Evolutionary conservation across 2,113 vertebrate species (phyloP), one percentile per base, ranked within the genome.

Genomic region (Oncorhynchus tshawytscha): DNA sequence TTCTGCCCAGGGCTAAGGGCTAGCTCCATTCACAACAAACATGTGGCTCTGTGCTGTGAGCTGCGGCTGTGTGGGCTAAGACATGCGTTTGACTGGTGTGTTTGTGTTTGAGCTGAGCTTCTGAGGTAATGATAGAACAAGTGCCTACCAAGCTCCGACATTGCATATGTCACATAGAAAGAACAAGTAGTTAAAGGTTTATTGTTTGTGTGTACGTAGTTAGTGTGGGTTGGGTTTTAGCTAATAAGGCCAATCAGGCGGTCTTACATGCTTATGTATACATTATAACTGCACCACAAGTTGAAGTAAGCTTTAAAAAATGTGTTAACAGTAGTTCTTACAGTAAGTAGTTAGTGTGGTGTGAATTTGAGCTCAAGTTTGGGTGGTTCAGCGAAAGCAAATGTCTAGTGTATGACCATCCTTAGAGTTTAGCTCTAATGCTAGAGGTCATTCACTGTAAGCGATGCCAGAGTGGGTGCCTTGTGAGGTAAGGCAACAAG

Each of bases 21-120:
- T 59, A 67, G 68, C 84, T 87, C 34, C 73, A 82, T 73, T 81
- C 84, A 82, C 81, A 90, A 88, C 87, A 90, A 91, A 90, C 88
- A 90, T 20, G 75, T 22, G 49, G 49, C 39, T 45, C 39, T 45
- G 39, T 45, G 39, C 59, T 72, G 67, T 74, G 66, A 11, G 39
- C 39, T 9, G 29, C 16, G 45, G 45, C 59, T 72, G 70, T 74
- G 66, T 66, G 34, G 51, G 67, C 51, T 71, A 57, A 48, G 64
- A 60, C 45, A 34, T 29, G 49, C 49, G 70, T 67, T 57, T 29
- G 71, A 59, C 59, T 70, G n/a, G 49, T 25, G 60, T 59, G 71
- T 76, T 71, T 79, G 64, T 64, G 76, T 62, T 74, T 72, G 34
- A 59, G 4, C 74, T 31, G 6, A 72, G 74, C 73, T 68, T 62